Evolutionary conservation across 2,113 vertebrate species (phyloP), one percentile per base, ranked within the genome.

Genomic region (Nyctibius bracteatus): DNA sequence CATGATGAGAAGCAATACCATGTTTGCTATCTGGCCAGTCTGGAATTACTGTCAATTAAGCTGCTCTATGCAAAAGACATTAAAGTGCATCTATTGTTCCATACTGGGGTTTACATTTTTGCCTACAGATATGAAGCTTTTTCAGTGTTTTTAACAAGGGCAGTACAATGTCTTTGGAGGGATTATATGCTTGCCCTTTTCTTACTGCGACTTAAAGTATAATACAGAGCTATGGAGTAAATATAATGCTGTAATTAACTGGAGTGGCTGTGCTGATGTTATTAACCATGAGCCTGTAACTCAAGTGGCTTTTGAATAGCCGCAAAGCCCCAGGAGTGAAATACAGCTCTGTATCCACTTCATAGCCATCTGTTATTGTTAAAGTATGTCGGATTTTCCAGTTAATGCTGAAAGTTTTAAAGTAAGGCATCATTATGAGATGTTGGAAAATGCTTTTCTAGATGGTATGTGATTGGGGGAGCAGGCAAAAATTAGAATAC

Each of bases 231-330:
- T 47, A 75, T 41, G 58, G 61, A 75, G 58, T 80, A 97, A 93
- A 89, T 94, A 82, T 75, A 96, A 84, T 68, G 68, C 52, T 93
- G 85, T 88, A 88, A 94, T 97, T 95, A 96, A 90, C 71, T 97
- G 43, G 46, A 96, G 93, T 93, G 82, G 92, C 57, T 96, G 70
- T 86, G 86, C 68, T 94, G 90, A 93, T 93, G 65, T 84, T 93
- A 88, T 89, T 95, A 94, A 87, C 90, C 62, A 75, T 28, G 9
- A 89, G 33, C 4, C 0, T 75, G 79, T 85, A 96, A 92, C 90
- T 94, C 82, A 95, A 95, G 93, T 77, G 70, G 73, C 66, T 94
- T 94, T 54, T 94, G 90, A 96, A 90, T 65, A 68, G 80, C 52
- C 77, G 57, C 61, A 75, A 71, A 83, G 44, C 22, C 92, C 88